These are phyloP conservation scores for Heterodera filipjevi DNA, from an alignment of 2,888 invertebrate species.

Conservation along the genomic window DNA sequence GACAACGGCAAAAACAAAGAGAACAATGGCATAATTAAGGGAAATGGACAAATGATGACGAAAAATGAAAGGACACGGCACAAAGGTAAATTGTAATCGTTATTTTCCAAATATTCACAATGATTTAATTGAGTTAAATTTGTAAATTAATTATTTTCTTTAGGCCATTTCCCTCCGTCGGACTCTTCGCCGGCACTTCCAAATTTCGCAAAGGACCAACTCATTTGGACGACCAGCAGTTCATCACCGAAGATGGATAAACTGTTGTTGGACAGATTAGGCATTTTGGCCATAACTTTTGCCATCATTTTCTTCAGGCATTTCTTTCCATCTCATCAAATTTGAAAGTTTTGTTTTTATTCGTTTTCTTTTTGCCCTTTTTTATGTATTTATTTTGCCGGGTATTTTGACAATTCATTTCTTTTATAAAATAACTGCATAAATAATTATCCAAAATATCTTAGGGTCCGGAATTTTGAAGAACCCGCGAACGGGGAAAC, in stretches of 20 bases:
- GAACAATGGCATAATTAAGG: too few relatives aligned
- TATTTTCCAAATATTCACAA: neutral
- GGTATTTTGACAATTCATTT: neutral
- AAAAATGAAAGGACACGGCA: slow-evolving; percentile 8
- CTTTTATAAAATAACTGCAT: too few relatives aligned
- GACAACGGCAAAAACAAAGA: neutral
- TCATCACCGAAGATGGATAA: neutral
- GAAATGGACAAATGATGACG: neutral
- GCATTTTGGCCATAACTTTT: neutral
- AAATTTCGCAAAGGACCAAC: neutral
- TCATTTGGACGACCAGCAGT: neutral
- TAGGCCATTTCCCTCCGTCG: neutral
- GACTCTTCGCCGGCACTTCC: neutral
- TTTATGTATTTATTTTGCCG: neutral
- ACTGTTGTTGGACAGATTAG: neutral
- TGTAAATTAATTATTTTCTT: neutral
- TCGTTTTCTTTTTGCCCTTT: neutral
- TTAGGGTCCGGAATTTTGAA: too few relatives aligned
- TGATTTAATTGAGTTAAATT: neutral
- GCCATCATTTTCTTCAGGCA: neutral
- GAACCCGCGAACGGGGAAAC: too few relatives aligned
- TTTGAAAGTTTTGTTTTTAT: too few relatives aligned
- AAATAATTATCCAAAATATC: too few relatives aligned
- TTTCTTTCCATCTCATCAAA: neutral
- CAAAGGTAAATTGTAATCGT: neutral